Evolutionary conservation across 64 coral and sea anemone species (phyloP).

Genomic region (Pocillopora verrucosa): DNA sequence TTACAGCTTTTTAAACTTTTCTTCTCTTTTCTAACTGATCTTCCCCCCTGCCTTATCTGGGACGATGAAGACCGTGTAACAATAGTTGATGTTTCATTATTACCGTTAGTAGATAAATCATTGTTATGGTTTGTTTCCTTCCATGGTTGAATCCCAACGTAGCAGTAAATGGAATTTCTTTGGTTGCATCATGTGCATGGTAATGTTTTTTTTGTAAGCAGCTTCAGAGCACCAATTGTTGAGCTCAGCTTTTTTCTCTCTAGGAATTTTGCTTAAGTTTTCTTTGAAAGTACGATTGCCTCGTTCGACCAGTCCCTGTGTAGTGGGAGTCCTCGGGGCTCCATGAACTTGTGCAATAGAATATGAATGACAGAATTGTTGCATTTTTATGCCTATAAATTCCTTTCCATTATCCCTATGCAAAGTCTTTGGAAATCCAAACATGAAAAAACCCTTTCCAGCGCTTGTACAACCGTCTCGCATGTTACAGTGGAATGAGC

Average conservation of each 20-base stretch:
- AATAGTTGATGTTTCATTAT: constrained; percentile 14
- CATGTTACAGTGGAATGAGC: no score
- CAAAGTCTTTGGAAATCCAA: no score
- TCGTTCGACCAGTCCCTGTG: constrained; percentile 31
- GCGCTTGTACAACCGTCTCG: no score
- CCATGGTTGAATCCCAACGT: constrained; percentile 28
- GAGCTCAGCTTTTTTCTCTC: constrained; percentile 33
- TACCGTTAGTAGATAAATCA: constrained; percentile 26
- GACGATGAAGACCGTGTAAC: constrained; percentile 6
- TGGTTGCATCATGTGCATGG: constrained; percentile 28
- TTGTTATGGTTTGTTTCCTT: constrained; percentile 38
- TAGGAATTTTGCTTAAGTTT: constrained; percentile 46
- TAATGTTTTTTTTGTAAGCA: constrained; percentile 10
- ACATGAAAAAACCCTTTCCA: no score
- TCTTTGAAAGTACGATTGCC: constrained; percentile 50
- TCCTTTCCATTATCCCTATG: background rate
- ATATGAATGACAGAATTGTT: constrained; percentile 24
- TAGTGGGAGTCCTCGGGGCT: constrained; percentile 36
- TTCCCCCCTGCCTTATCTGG: constrained; percentile 1
- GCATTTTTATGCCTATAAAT: constrained; percentile 11
- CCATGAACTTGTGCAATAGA: constrained; percentile 18
- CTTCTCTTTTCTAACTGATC: constrained; percentile 6
- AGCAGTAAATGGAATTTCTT: constrained; percentile 26
- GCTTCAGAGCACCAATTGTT: constrained; percentile 29
- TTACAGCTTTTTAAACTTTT: constrained; percentile 21